Evolutionary conservation across 1,140 invertebrate species (phyloP).

Genomic region (Cardiocondyla obscurior): DNA sequence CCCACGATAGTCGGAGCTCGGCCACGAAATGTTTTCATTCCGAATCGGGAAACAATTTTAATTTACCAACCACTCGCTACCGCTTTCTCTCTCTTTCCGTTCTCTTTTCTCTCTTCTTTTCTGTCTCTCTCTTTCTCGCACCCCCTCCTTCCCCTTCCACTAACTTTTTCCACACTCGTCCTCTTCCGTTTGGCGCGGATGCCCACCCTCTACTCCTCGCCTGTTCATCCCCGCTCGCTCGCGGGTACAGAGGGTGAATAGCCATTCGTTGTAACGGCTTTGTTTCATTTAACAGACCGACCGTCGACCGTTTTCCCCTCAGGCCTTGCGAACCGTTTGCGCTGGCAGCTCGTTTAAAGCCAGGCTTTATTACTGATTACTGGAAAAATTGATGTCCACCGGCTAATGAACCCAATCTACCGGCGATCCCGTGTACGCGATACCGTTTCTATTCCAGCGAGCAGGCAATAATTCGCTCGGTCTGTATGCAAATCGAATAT

Average conservation of each 20-base stretch:
- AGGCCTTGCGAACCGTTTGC: conserved; percentile 61
- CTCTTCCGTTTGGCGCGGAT: conserved; percentile 45
- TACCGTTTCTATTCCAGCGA: conserved; percentile 64
- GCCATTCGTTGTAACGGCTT: conserved; percentile 80
- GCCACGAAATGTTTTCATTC: conserved; percentile 74
- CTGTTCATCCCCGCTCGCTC: conserved; percentile 51
- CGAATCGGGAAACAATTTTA: conserved; percentile 78
- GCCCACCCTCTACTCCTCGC: conserved; percentile 27
- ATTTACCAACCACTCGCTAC: conserved; percentile 72
- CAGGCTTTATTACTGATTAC: conserved; percentile 79
- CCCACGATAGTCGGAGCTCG: conserved; percentile 41
- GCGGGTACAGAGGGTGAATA: conserved; percentile 71
- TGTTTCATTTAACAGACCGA: conserved; percentile 80
- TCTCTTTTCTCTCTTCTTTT: background rate
- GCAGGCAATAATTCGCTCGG: conserved; percentile 61
- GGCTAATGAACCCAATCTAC: conserved; percentile 75
- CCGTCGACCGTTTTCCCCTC: conserved; percentile 70
- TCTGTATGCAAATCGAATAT: conserved; percentile 66
- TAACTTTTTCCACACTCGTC: conserved; percentile 50
- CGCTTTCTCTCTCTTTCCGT: background rate
- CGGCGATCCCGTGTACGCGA: conserved; percentile 48
- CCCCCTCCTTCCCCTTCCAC: conserved; percentile 50
- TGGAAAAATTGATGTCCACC: conserved; percentile 78
- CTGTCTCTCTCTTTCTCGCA: background rate
- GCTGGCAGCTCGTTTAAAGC: conserved; percentile 74